Evolutionary conservation across 2,113 vertebrate species (phyloP).

Genomic region (Microcebus griseorufus): DNA sequence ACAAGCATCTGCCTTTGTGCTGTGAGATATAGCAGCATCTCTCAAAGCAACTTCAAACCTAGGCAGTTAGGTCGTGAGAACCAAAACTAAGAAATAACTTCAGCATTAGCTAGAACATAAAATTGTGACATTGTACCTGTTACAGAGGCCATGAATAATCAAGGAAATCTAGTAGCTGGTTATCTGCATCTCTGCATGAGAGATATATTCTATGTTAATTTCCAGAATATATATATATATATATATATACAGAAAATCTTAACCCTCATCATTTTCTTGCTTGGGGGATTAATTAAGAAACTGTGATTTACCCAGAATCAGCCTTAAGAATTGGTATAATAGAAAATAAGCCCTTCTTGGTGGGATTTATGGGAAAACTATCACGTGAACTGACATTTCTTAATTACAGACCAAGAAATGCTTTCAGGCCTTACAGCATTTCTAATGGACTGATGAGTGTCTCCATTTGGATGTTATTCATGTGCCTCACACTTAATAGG

Average conservation of each 20-base stretch:
- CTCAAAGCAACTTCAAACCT: conserved; percentile 16
- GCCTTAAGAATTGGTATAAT: background rate
- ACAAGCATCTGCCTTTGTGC: conserved; percentile 21
- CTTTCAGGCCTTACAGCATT: background rate
- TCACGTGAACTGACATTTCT: background rate
- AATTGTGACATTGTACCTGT: background rate
- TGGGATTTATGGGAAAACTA: background rate
- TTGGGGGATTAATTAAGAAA: conserved; percentile 1
- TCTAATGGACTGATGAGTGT: background rate
- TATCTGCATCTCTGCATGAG: background rate
- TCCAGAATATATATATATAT: background rate
- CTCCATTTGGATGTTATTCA: background rate
- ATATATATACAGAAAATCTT: background rate
- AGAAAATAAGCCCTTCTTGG: background rate
- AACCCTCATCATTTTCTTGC: background rate
- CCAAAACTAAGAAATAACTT: conserved; percentile 35
- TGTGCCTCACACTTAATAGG: background rate
- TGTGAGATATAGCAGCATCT: background rate
- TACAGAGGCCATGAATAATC: background rate
- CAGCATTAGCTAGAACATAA: background rate
- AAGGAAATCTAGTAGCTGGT: background rate
- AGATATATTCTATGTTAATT: background rate
- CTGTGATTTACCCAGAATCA: background rate
- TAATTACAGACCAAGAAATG: background rate
- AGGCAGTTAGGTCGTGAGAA: background rate